Evolutionary conservation across 2,888 invertebrate species (phyloP), one percentile per base, ranked within the genome.

Genomic region (Mystacides longicornis): DNA sequence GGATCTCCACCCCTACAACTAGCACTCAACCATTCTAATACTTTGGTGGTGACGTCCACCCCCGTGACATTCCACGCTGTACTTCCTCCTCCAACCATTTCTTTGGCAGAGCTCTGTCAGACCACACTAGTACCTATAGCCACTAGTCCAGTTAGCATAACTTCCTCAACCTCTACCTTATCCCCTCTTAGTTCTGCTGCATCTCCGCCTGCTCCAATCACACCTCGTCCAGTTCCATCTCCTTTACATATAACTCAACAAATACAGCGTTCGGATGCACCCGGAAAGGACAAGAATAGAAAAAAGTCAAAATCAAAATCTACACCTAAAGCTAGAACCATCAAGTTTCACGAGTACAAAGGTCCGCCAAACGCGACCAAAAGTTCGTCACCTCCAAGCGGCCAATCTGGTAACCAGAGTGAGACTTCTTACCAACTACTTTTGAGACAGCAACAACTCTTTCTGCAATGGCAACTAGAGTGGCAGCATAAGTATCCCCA

Each of bases 291-390:
- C 66, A 90, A 90, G 67, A 89, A 87, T 68, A 73, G 82, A 66
- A 93, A 90, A 69, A 90, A 90, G 69, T 83, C 83, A 19, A 91
- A 91, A 69, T 85, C 86, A 42, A 91, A 91, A 71, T 82, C 82
- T 21, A 81, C 84, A 55, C 86, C 89, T 1, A 93, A 93, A 71
- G 81, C 89, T 19, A 82, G 90, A 64, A 89, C 90, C 54, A 95
- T 97, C 65, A 97, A 97, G 75, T 97, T 97, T 73, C 96, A 97
- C 72, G 97, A 97, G 72, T 93, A 93, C 71, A 93, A 93, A 74
- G 93, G 93, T 33, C 93, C 93, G 23, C 93, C 95, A 61, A 92
- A 85, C 73, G 90, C 93, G 18, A 89, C 90, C 64, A 91, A 90
- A 67, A 81, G 81, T 51, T 75, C 81, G 3, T 77, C 80, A 19